A percentile compares a stretch with the other conserved stretches of the same genome.
Conservation (phyloP, 1,140 invertebrate species). For the Ceratina calcarata region DNA sequence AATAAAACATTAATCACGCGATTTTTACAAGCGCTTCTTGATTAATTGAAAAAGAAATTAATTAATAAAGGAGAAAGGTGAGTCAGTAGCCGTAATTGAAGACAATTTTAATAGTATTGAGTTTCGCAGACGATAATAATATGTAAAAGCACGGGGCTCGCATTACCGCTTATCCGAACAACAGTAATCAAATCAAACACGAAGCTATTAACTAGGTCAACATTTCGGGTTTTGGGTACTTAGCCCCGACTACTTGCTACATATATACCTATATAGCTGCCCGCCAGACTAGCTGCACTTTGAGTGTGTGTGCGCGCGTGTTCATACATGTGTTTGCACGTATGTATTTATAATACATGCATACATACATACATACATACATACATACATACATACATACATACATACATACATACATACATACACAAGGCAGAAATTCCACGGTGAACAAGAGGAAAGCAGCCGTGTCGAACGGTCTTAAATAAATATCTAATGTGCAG, state of each 20-base stretch:
- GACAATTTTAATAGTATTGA: constrained; percentile 39
- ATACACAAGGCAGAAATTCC: constrained; percentile 33
- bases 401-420: constrained; percentile 5
- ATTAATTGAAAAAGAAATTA: neutral
- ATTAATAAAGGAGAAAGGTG: constrained; percentile 14
- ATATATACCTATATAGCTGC: too few species aligned
- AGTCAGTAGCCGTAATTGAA: constrained; percentile 35
- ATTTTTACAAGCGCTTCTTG: too few species aligned
- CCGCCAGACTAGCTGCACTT: constrained; percentile 32
- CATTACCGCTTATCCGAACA: constrained; percentile 68
- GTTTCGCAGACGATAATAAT: constrained; percentile 43
- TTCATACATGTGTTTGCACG: too few species aligned
- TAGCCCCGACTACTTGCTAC: constrained; percentile 63
- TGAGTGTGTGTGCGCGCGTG: too few species aligned
- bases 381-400: too few species aligned
- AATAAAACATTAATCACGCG: too few species aligned
- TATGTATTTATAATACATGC: too few species aligned
- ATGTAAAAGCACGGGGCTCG: constrained; percentile 42
- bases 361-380: neutral
- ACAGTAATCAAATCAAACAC: constrained; percentile 77
- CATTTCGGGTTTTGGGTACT: constrained; percentile 68
- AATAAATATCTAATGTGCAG: constrained; percentile 72
- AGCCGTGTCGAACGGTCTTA: constrained; percentile 63
- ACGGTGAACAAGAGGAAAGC: constrained; percentile 62
- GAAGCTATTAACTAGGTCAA: constrained; percentile 76